These are phyloP conservation scores for Buteo buteo DNA, from an alignment of 2,113 vertebrate genomes.

Conservation along the genomic window DNA sequence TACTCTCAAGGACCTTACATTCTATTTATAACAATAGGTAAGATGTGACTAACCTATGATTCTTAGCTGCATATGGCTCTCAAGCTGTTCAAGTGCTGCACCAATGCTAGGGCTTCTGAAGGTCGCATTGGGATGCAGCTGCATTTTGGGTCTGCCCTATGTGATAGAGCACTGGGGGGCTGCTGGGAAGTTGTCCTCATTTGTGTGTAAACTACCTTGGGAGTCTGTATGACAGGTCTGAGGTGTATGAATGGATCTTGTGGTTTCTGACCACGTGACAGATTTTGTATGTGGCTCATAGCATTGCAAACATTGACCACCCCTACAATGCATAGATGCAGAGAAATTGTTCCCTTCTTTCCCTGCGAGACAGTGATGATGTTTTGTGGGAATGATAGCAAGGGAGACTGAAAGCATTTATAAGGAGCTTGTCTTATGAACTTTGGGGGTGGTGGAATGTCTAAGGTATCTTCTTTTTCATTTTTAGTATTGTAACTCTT, in stretches of 20 bases:
- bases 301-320: neutral
- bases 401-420: neutral
- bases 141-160: neutral
- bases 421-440: neutral
- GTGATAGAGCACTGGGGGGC: neutral
- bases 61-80: constrained; percentile 21
- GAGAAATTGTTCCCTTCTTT: neutral
- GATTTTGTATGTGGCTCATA: neutral
- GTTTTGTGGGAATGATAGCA: neutral
- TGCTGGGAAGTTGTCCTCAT: neutral
- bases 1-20: neutral
- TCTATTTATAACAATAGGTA: constrained; percentile 5
- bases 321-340: rapidly evolving
- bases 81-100: neutral
- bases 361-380: neutral
- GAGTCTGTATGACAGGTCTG: neutral
- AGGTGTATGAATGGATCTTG: neutral
- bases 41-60: constrained; percentile 8
- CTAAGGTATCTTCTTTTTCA: neutral
- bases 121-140: neutral
- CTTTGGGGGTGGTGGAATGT: neutral
- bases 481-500: neutral
- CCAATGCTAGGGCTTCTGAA: constrained; percentile 14
- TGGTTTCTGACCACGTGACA: neutral
- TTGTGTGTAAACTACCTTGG: neutral